Conservation (phyloP, 2,888 invertebrate species). For the Hirtodrosophila cameraria region DNA sequence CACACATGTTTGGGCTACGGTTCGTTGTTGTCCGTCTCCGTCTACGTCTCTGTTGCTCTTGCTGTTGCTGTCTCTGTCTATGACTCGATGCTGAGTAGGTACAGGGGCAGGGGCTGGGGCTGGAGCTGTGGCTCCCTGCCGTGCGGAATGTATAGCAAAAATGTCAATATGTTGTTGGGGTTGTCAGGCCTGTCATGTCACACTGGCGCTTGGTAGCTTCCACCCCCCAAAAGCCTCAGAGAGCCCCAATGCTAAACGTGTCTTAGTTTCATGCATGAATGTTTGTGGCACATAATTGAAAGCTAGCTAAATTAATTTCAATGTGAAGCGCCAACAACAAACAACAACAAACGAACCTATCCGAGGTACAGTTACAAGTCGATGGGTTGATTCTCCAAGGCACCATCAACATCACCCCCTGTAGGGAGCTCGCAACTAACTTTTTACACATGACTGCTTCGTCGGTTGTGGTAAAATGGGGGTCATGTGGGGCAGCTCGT, state of each 20-base stretch:
- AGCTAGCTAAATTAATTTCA: slow-evolving; percentile 84
- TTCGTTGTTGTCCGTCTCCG: slow-evolving; percentile 11
- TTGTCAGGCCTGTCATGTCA: slow-evolving; percentile 78
- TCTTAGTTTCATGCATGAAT: slow-evolving; percentile 79
- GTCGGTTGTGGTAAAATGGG: slow-evolving; percentile 23
- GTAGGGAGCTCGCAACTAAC: slow-evolving; percentile 36
- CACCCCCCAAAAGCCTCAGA: not conserved
- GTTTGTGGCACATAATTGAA: slow-evolving; percentile 84
- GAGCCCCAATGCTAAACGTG: slow-evolving; percentile 60
- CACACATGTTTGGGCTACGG: slow-evolving; percentile 68
- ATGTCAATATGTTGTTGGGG: slow-evolving; percentile 79
- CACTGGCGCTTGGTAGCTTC: slow-evolving; percentile 54
- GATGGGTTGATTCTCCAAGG: not conserved
- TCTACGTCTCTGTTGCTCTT: slow-evolving; percentile 13
- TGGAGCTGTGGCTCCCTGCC: slow-evolving; percentile 52
- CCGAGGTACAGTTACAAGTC: slow-evolving; percentile 32
- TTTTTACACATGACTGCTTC: slow-evolving; percentile 63
- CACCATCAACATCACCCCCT: not conserved
- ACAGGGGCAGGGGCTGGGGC: not conserved
- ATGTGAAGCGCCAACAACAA: slow-evolving; percentile 71
- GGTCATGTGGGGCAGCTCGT: slow-evolving; percentile 63
- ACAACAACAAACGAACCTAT: slow-evolving; percentile 23
- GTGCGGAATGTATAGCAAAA: slow-evolving; percentile 72
- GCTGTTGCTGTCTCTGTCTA: slow-evolving; percentile 14
- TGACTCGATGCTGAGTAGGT: slow-evolving; percentile 1